Evolutionary conservation across 2,888 invertebrate species (phyloP), one percentile per base, ranked within the genome.

Genomic region (Pandemis corylana): DNA sequence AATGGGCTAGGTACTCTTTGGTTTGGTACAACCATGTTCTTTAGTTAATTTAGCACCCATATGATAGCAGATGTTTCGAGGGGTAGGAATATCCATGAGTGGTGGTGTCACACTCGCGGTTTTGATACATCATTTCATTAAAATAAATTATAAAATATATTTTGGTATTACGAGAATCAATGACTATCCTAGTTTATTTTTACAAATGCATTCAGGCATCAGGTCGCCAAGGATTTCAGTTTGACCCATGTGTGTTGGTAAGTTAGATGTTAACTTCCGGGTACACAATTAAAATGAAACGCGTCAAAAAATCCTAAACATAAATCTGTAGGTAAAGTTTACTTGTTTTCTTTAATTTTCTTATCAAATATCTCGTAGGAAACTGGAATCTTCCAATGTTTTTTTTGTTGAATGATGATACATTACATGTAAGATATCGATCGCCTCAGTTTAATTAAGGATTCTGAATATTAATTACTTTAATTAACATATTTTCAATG

Each of bases 401-500:
- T 59, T 51, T 20, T 7, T 15, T 59, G 20, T 20, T 1, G 28
- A 10, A 59, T 28, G 10, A 13, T 7, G 12, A 46, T 20, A 56
- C 20, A 9, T 36, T 4, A 4, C 28, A 36, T 36, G 28, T 56
- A 56, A 56, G 56, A 56, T 56, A 56, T 56, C 20, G 56, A 56
- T 56, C 56, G 56, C 56, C 20, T 56, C 56, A 20, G 15, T 56
- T 56, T 15, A 64, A 68, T 63, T 56, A 64, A 68, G 15, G 20
- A 53, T 62, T 63, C 68, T 28, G 63, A 68, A 73, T 73, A 68
- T 64, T 73, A 64, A 68, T 56, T 15, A 64, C 10, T 56, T 56
- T 20, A 15, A 72, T 72, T 72, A 63, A 64, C 63, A 68, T 64
- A 53, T 46, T 56, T 68, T 36, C 73, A 68, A 68, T 73, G 68